Evolutionary conservation across 1,140 invertebrate species (phyloP), one percentile per base, ranked within the genome.

Genomic region (Anagrus nilaparvatae): DNA sequence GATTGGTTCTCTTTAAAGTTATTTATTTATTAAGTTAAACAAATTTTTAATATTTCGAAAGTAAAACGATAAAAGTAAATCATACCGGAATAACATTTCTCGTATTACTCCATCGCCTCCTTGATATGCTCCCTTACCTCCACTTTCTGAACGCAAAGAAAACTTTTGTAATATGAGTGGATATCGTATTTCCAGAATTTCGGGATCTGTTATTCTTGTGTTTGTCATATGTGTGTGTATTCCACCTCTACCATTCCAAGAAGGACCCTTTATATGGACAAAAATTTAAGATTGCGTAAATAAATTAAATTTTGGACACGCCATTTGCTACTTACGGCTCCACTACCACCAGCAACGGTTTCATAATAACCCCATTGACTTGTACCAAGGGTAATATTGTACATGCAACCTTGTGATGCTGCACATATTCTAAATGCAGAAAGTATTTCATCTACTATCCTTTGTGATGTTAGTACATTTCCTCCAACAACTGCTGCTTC

Each of bases 191-290:
- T 99, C 96, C 9, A 99, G 58, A 43, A 99, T 95, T 75, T 99
- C 96, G 1, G 93, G 83, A 70, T 99, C 96, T 0, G 96, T 99
- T 40, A 99, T 99, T 48, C 96, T 74, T 0, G 96, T 99, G 67
- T 99, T 99, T 1, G 97, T 99, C 96, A 99, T 99, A 60, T 99
- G 96, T 0, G 87, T 88, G 60, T 99, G 96, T 8, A 98, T 80
- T 5, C 94, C 95, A 52, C 86, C 84, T 37, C 80, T 74, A 0
- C 94, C 94, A 63, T 86, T 56, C 88, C 91, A 97, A 1, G 74
- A 78, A 0, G 90, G 88, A 29, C 93, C 92, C 84, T 90, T 56
- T 19, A 37, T 43, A n/a, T n/a, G n/a, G n/a, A n/a, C n/a, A n/a
- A n/a, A n/a, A n/a, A n/a, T n/a, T n/a, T n/a, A n/a, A n/a, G n/a